phyloP scores from a whole-genome alignment of 2,113 vertebrate genomes.

The Limnothrissa miodon region DNA sequence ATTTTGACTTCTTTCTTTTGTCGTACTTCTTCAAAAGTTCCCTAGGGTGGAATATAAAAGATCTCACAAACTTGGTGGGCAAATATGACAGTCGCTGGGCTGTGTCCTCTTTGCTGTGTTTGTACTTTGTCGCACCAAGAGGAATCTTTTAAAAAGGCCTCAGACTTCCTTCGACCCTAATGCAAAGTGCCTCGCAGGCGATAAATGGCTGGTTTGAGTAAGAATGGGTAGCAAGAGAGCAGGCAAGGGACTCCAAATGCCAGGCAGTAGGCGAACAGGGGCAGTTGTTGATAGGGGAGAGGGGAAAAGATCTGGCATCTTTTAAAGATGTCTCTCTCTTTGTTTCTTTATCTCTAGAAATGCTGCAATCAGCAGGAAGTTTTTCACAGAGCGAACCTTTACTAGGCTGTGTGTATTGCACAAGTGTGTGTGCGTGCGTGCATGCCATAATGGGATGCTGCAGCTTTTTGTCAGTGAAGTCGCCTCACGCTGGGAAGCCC shows the following conservation, averaged over 20 bases:
- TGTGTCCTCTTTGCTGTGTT: background rate
- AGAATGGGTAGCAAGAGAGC: background rate
- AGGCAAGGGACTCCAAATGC: background rate
- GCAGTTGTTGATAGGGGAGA: background rate
- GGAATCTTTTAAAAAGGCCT: background rate
- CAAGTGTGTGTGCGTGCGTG: background rate
- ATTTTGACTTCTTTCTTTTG: background rate
- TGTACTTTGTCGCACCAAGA: background rate
- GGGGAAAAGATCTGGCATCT: background rate
- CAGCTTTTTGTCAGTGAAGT: background rate
- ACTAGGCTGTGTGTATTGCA: background rate
- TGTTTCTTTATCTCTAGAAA: conserved; percentile 12
- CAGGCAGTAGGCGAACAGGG: background rate
- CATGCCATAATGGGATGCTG: background rate
- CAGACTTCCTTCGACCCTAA: background rate
- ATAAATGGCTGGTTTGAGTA: background rate
- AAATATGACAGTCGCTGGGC: background rate
- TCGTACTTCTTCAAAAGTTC: background rate
- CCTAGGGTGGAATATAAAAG: background rate
- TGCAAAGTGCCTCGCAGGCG: background rate
- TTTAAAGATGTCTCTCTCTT: background rate
- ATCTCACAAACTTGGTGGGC: background rate
- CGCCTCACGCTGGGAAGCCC: background rate
- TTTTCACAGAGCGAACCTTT: background rate
- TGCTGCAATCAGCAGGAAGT: background rate